Conservation (phyloP, 2,888 invertebrate genomes). For the Polydrusus pterygomalis region DNA sequence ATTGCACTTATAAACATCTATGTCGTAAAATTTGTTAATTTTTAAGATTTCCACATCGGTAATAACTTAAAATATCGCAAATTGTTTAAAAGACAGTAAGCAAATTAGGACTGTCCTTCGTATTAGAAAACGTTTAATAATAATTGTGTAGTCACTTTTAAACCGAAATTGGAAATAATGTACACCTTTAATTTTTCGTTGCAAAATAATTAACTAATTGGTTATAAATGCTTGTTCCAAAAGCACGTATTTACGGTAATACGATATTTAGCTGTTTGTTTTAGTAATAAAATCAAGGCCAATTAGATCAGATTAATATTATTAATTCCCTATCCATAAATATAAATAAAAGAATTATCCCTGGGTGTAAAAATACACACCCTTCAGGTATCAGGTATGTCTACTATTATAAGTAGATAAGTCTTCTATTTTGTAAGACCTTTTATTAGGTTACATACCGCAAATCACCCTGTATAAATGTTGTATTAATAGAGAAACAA, state of each 20-base stretch:
- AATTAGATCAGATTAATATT: too few species aligned
- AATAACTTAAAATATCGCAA: constrained; percentile 18
- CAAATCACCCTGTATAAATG: too few species aligned
- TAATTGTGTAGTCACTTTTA: constrained; percentile 9
- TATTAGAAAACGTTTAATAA: constrained; percentile 29
- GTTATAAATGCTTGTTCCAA: constrained; percentile 10
- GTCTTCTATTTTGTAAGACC: too few species aligned
- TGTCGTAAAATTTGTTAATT: neutral
- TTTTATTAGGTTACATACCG: too few species aligned
- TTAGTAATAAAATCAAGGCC: too few species aligned
- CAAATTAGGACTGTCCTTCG: constrained; percentile 19
- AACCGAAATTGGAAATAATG: constrained; percentile 22
- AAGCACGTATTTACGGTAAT: neutral
- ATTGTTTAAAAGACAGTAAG: constrained; percentile 25
- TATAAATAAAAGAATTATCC: too few species aligned
- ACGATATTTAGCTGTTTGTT: too few species aligned
- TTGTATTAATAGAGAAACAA: neutral
- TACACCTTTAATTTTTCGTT: constrained; percentile 18
- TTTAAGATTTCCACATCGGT: neutral
- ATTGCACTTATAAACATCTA: neutral
- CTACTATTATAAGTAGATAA: too few species aligned
- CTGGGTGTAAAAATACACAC: too few species aligned
- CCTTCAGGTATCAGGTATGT: too few species aligned
- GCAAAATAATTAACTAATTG: constrained; percentile 20
- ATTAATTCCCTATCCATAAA: too few species aligned